Base-by-base conservation (phyloP, 2,888 invertebrate genomes). In the Mesodorylaimus sp. region DNA sequence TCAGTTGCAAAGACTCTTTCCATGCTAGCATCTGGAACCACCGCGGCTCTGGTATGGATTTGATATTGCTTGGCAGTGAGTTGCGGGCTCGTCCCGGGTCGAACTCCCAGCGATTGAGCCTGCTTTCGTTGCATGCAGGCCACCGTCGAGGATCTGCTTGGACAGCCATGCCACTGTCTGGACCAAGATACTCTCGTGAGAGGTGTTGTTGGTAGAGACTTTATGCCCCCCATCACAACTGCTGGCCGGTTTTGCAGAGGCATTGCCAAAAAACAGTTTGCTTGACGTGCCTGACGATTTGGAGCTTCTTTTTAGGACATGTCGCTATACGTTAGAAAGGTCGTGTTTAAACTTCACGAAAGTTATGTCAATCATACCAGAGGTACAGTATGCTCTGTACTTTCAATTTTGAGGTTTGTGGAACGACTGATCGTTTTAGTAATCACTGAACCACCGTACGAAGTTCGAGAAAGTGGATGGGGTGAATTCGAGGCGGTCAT, bases 401-500 rank as follows among this genome's bases (percentile, higher is more conserved):
- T 24, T 23, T 7, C 44, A 7, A 25, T 44, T 38, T 43, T 45
- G 16, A 44, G 24, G 32, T 51, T 27, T 39, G 7, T n/a, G 41
- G 7, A 39, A 19, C 21, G 7, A 19, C 21, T 39, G 10, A 7
- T 39, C 44, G 29, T 50, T 29, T 51, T 57, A 69, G 85, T 91
- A 56, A 76, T 93, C 0, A 83, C 84, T 0, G 86, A 88, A 66
- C 89, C 91, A 0, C 97, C 95, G 0, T 97, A 88, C 65, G 93
- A 95, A 73, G 78, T 97, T 3, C 86, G 84, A 0, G 95, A 97
- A 70, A 95, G 95, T 0, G 95, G 95, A 1, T 97, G 97, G 95
- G 97, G 97, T 57, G 97, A 97, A 72, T 97, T 97, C 68, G 95
- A 97, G 71, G 84, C 95, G 56, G 83, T 87, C 32, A 91, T 99